Conservation (phyloP, 53 echinoderm and acorn worm genomes). For the Paracentrotus lividus region DNA sequence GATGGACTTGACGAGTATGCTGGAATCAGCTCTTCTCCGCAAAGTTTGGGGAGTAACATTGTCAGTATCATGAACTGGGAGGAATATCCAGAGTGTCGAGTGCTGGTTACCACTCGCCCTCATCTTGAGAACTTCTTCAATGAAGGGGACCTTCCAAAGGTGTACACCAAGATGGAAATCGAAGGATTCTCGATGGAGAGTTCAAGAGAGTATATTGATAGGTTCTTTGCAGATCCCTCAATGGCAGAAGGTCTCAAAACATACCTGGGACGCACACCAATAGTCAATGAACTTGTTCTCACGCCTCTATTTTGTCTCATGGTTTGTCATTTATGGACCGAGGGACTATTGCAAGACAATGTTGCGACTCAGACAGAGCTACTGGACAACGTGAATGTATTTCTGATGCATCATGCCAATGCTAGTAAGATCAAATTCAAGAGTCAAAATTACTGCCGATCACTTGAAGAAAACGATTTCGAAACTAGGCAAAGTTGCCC, state of each 20-base stretch:
- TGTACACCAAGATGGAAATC: background rate
- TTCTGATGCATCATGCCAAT: background rate
- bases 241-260: background rate
- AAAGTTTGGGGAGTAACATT: background rate
- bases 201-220: too few species aligned
- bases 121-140: too few species aligned
- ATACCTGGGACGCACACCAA: background rate
- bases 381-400: background rate
- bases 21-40: background rate
- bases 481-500: background rate
- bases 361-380: background rate
- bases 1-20: constrained; percentile 27
- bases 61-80: background rate
- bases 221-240: too few species aligned
- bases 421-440: background rate
- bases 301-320: too few species aligned
- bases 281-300: background rate
- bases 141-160: background rate
- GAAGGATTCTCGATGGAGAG: background rate
- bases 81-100: background rate
- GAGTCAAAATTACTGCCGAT: background rate
- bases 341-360: background rate
- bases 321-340: background rate
- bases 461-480: background rate
- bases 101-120: too few species aligned